These are phyloP conservation scores for Hydropotes inermis DNA, from an alignment of 2,113 vertebrate genomes.

Conservation along the genomic window DNA sequence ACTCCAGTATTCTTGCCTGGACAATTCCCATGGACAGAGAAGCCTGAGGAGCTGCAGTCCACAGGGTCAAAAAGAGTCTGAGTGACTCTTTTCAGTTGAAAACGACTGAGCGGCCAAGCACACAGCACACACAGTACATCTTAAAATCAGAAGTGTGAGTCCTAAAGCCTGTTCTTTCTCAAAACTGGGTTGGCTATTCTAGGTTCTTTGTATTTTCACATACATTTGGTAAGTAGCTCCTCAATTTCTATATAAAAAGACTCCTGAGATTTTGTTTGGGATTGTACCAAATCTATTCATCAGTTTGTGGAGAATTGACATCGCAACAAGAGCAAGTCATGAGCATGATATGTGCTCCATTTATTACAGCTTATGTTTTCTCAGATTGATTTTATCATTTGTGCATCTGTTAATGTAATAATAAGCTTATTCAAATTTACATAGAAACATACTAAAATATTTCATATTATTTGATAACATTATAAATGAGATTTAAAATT, in stretches of 20 bases:
- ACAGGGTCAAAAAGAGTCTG: background rate
- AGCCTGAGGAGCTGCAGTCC: background rate
- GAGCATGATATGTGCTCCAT: background rate
- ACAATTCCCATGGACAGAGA: background rate
- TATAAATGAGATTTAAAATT: background rate
- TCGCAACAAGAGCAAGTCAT: background rate
- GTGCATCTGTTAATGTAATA: background rate
- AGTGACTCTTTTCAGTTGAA: background rate
- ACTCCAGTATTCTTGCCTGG: background rate
- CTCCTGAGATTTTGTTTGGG: background rate
- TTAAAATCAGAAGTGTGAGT: background rate
- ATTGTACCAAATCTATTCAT: background rate
- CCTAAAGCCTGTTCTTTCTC: background rate
- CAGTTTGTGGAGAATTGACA: background rate
- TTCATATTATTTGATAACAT: background rate
- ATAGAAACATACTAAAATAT: background rate
- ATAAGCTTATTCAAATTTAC: background rate
- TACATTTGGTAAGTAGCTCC: background rate
- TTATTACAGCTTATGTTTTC: background rate
- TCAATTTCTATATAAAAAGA: background rate
- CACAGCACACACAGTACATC: fast-evolving
- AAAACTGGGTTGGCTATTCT: background rate
- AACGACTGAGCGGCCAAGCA: background rate
- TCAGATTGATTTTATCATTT: background rate
- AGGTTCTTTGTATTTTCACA: background rate